Evolutionary conservation across 2,797 vertebrate genomes (phyloP).

Genomic region (Choloepus didactylus): DNA sequence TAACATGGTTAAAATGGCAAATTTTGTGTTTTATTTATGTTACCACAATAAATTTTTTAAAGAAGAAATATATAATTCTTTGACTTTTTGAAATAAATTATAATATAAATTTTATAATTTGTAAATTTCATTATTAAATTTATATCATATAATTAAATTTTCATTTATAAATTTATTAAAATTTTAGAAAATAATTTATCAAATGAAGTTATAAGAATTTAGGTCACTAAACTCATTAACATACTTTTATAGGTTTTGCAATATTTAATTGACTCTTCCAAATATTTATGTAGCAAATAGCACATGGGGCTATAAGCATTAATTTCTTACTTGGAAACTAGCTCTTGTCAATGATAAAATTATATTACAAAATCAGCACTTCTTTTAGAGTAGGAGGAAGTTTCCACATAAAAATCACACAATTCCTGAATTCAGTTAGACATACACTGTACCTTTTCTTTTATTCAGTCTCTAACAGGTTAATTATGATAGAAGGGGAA

Average conservation of each 20-base stretch:
- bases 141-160: no score
- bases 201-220: not conserved
- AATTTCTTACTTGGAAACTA: slow-evolving; percentile 50
- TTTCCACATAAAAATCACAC: not conserved
- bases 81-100: not conserved
- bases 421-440: not conserved
- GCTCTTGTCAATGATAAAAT: not conserved
- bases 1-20: no score
- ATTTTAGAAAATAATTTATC: no score
- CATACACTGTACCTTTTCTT: not conserved
- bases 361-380: slow-evolving; percentile 38
- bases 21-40: no score
- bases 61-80: not conserved
- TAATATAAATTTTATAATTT: no score
- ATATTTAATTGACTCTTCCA: not conserved
- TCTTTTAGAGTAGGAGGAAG: slow-evolving; percentile 14
- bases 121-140: no score
- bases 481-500: not conserved
- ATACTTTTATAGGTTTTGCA: not conserved
- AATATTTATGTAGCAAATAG: not conserved
- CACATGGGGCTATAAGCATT: not conserved
- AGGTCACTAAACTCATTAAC: slow-evolving; percentile 15
- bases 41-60: not conserved
- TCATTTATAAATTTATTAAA: no score
- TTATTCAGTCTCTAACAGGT: not conserved